Base-by-base conservation (phyloP, 2,113 vertebrate genomes). In the Pyxicephalus adspersus region DNA sequence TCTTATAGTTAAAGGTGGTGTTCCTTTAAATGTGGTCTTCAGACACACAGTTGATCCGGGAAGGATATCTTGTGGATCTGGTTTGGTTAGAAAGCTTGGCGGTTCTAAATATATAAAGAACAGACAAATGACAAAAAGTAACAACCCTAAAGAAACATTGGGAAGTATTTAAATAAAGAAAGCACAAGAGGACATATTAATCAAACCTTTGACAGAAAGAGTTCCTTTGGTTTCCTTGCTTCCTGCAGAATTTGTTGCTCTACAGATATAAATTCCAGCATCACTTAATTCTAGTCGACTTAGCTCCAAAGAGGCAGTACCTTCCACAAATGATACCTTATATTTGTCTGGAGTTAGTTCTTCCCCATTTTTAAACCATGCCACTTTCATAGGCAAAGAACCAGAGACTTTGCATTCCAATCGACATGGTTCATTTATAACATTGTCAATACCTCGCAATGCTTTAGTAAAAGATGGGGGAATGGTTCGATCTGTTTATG, bases 351-450 rank as follows among this genome's bases (percentile, higher is more conserved):
- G 93, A 19, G 86, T 67, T 23, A 98, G 84, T 85, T 98, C 95
- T 86, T 86, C 93, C 3, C 95, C 95, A 17, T 98, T 94, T 89
- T 98, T 99, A 88, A 96, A 98, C 98, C 98, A 99, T 83, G 88
- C 88, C 60, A 97, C 84, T 0, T 91, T 94, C 93, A 99, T 96
- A 55, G 97, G 96, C 77, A 98, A 95, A 54, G 97, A 98, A 81
- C 98, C 98, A 81, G 98, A 95, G 76, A 98, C 93, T 87, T 94
- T 98, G 89, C 96, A 97, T 77, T 99, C 96, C 88, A 98, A 85
- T 25, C 84, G 94, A 71, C 95, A 90, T 0, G 91, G 87, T 7
- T 87, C 83, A 4, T 84, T 92, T 84, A 98, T 75, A 63, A 94
- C 86, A 18, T 95, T 96, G 85, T 97, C 95, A 74, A 95, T 88